These are phyloP conservation scores for Uloborus diversus DNA, from an alignment of 1,140 invertebrate genomes.

Conservation along the genomic window DNA sequence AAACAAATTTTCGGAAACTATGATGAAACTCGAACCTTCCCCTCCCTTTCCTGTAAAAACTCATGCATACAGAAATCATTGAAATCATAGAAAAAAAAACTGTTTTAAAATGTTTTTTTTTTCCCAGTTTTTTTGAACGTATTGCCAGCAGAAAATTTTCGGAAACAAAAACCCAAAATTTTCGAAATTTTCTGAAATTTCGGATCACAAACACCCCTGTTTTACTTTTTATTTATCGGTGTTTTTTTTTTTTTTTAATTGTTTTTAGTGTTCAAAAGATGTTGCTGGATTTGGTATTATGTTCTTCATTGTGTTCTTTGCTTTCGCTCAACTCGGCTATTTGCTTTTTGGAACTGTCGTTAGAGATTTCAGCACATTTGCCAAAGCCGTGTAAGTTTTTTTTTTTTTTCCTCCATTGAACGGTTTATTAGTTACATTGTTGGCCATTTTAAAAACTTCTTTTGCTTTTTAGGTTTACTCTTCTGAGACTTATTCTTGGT, in stretches of 20 bases:
- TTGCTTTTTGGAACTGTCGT: constrained; percentile 77
- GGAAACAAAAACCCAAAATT: too few species aligned
- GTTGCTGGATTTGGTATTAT: constrained; percentile 80
- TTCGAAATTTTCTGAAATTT: too few species aligned
- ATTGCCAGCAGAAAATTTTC: too few species aligned
- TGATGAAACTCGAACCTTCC: too few species aligned
- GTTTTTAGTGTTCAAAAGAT: constrained; percentile 75
- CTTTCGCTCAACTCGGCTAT: constrained; percentile 78
- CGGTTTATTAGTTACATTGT: neutral
- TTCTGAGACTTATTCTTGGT: constrained; percentile 80
- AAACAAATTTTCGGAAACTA: too few species aligned
- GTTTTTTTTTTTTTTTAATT: neutral
- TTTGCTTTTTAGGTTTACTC: constrained; percentile 69
- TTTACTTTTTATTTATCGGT: too few species aligned
- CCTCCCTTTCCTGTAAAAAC: too few species aligned
- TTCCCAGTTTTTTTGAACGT: neutral
- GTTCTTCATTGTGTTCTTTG: constrained; percentile 85
- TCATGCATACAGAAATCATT: too few species aligned
- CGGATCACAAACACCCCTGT: too few species aligned
- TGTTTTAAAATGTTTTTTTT: neutral
- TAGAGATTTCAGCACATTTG: constrained; percentile 62
- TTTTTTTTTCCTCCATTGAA: neutral
- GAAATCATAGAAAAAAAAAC: too few species aligned
- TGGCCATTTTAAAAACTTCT: too few species aligned
- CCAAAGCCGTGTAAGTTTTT: constrained; percentile 62